Percentiles rank a stretch among this genome's conserved stretches.
phyloP scores from a whole-genome alignment of 1,140 invertebrate genomes.

The Drosophila prosaltans region DNA sequence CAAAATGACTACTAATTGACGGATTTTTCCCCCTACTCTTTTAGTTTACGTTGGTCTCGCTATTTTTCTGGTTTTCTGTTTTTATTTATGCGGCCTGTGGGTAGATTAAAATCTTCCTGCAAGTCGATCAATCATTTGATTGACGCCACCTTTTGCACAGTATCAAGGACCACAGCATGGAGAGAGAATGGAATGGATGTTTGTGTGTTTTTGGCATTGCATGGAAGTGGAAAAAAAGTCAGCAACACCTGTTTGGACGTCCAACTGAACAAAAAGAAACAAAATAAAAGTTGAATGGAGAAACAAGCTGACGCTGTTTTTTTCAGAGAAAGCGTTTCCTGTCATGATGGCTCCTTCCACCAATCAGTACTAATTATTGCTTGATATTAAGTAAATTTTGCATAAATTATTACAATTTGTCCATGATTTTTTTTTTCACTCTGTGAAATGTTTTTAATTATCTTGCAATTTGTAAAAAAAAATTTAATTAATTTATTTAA shows the following conservation, averaged over 20 bases:
- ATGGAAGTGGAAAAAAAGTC: constrained; percentile 19
- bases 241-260: constrained; percentile 51
- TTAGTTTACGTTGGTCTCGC: constrained; percentile 22
- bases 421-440: background rate
- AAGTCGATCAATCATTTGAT: constrained; percentile 78
- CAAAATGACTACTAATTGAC: constrained; percentile 77
- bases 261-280: constrained; percentile 9
- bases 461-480: background rate
- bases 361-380: constrained; percentile 3
- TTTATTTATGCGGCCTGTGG: constrained; percentile 67
- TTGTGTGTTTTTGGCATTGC: constrained; percentile 13
- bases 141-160: constrained; percentile 55
- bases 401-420: background rate
- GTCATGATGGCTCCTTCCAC: constrained; percentile 20
- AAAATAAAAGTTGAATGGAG: constrained; percentile 53
- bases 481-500: background rate
- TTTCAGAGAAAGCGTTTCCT: constrained; percentile 34
- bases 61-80: constrained; percentile 64
- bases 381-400: background rate
- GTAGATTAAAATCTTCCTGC: constrained; percentile 66
- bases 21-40: constrained; percentile 42
- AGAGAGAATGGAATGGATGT: constrained; percentile 17
- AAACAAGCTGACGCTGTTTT: constrained; percentile 44
- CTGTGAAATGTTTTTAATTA: background rate
- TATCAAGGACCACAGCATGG: constrained; percentile 43